Evolutionary conservation across 2,113 vertebrate genomes (phyloP).

Genomic region (Morone chrysops): DNA sequence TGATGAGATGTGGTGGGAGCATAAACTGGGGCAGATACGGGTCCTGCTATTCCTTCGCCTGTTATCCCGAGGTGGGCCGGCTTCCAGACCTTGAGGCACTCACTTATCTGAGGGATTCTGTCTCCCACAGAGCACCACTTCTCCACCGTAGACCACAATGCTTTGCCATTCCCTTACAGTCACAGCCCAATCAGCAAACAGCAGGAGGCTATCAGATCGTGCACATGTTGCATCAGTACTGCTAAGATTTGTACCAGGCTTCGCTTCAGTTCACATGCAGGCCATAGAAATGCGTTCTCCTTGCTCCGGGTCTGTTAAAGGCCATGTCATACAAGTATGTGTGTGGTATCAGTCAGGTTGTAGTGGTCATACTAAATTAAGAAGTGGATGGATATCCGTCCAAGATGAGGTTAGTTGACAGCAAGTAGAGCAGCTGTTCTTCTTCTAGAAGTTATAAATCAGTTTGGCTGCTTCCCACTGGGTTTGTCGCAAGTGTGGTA

Average conservation of each 20-base stretch:
- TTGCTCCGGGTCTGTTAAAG: slow-evolving; percentile 45
- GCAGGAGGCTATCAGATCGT: slow-evolving; percentile 74
- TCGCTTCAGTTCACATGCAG: slow-evolving; percentile 59
- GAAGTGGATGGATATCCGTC: slow-evolving; percentile 74
- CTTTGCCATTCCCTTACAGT: slow-evolving; percentile 59
- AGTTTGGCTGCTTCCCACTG: slow-evolving; percentile 58
- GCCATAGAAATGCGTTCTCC: slow-evolving; percentile 32
- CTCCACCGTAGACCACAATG: slow-evolving; percentile 62
- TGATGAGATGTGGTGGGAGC: slow-evolving; percentile 82
- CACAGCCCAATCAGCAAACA: slow-evolving; percentile 69
- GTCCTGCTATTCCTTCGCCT: slow-evolving; percentile 77
- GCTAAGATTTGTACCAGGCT: slow-evolving; percentile 66
- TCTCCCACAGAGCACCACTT: slow-evolving; percentile 73
- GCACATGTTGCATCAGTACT: slow-evolving; percentile 69
- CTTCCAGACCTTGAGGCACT: slow-evolving; percentile 83
- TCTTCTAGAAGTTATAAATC: slow-evolving; percentile 80
- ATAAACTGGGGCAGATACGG: slow-evolving; percentile 80
- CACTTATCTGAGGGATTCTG: slow-evolving; percentile 80
- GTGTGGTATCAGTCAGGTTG: slow-evolving; percentile 57
- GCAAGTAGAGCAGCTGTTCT: slow-evolving; percentile 79
- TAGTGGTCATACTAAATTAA: slow-evolving; percentile 79
- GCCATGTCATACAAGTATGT: slow-evolving; percentile 45
- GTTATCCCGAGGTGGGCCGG: slow-evolving; percentile 80
- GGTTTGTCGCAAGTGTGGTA: slow-evolving; percentile 45
- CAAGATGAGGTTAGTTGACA: slow-evolving; percentile 75